A percentile compares a stretch with the other conserved stretches of the same genome.
phyloP scores from a whole-genome alignment of 2,888 invertebrate genomes.

The Lamproptera curius region DNA sequence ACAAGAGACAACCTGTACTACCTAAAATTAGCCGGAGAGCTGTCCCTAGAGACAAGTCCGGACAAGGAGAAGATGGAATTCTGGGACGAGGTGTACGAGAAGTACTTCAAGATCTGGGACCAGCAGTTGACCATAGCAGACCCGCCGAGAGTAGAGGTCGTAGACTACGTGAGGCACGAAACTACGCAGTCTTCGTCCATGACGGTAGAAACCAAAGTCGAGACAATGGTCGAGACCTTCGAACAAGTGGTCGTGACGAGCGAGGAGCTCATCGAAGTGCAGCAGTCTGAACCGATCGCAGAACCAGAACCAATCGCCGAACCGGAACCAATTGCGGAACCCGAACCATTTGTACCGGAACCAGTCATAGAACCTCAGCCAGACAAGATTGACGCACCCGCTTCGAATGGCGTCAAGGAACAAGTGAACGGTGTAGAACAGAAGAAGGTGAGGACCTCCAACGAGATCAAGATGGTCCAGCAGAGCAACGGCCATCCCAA shows the following conservation, averaged over 20 bases:
- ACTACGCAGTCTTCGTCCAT: conserved; percentile 24
- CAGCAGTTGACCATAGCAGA: conserved; percentile 40
- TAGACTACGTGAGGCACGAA: conserved; percentile 20
- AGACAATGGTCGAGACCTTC: conserved; percentile 16
- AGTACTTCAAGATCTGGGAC: conserved; percentile 62
- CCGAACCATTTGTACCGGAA: conserved; percentile 32
- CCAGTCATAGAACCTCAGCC: conserved; percentile 31
- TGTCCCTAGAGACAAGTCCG: conserved; percentile 48
- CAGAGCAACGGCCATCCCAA: conserved; percentile 51
- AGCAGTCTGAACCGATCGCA: conserved; percentile 24
- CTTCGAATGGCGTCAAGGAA: conserved; percentile 29
- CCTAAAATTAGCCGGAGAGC: conserved; percentile 50
- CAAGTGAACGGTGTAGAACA: conserved; percentile 39
- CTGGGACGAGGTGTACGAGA: conserved; percentile 61
- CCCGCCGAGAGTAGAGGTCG: conserved; percentile 19
- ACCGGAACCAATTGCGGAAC: conserved; percentile 35
- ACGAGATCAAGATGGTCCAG: conserved; percentile 66
- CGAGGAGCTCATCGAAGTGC: background rate
- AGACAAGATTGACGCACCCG: conserved; percentile 1
- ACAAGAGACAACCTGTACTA: conserved; percentile 57
- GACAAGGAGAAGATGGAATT: conserved; percentile 63
- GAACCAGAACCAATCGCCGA: conserved; percentile 36
- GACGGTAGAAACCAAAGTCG: conserved; percentile 27
- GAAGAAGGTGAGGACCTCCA: conserved; percentile 49
- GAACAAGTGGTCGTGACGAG: conserved; percentile 1